Percentiles rank a stretch among this genome's conserved stretches.
Conservation (phyloP, 1,140 invertebrate species). For the Eriocheir sinensis region DNA sequence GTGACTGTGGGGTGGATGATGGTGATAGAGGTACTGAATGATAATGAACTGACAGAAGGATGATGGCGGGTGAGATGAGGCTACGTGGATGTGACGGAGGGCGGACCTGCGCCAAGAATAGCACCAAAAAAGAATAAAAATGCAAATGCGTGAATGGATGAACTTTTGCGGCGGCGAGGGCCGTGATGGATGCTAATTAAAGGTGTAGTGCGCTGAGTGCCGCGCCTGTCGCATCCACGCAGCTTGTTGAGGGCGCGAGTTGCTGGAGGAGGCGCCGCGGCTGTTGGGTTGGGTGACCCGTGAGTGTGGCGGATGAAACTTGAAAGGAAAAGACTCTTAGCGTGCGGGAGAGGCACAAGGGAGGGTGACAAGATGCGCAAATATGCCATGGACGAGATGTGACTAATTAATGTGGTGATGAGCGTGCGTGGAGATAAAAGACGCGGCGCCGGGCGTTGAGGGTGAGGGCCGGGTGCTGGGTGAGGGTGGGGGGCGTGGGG, state of each 20-base stretch:
- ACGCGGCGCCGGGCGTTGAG: neutral
- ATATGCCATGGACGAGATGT: neutral
- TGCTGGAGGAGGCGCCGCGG: neutral
- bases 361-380: neutral
- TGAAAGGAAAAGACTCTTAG: neutral
- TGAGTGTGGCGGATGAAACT: neutral
- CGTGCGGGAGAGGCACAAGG: neutral
- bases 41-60: neutral
- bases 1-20: constrained; percentile 17
- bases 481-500: neutral
- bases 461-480: neutral
- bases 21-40: neutral
- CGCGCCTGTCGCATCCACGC: no score
- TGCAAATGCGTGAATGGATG: neutral
- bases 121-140: neutral
- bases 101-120: neutral
- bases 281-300: neutral
- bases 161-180: neutral
- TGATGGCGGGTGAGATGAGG: neutral
- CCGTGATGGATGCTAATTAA: neutral
- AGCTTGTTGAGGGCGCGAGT: neutral
- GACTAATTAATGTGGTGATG: neutral
- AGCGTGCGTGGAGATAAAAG: neutral
- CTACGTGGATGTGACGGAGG: neutral
- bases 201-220: neutral